A percentile compares a stretch with the other conserved stretches of the same genome.
phyloP scores from a whole-genome alignment of 2,888 invertebrate species.

The Perdita meconis region DNA sequence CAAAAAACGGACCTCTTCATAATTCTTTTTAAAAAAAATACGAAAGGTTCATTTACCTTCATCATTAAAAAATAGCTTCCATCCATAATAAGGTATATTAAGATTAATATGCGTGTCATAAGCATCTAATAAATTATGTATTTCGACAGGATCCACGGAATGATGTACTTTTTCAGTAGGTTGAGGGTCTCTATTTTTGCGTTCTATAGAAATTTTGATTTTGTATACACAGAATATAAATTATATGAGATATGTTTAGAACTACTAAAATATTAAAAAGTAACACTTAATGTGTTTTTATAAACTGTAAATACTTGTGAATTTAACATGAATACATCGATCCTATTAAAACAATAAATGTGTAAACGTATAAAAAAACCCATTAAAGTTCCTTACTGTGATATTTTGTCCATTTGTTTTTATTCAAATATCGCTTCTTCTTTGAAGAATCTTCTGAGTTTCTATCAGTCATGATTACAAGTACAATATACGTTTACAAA shows the following conservation, averaged over 20 bases:
- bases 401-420: conserved; percentile 36
- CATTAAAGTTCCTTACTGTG: conserved; percentile 41
- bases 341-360: not conserved
- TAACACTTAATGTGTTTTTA: not conserved
- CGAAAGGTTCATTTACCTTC: conserved; percentile 85
- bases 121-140: conserved; percentile 29
- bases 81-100: conserved; percentile 87
- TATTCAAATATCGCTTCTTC: conserved; percentile 31
- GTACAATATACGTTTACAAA: too few species aligned
- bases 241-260: not conserved
- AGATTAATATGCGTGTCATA: conserved; percentile 45
- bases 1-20: too few species aligned
- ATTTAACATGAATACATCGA: not conserved
- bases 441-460: conserved; percentile 17
- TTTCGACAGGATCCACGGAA: conserved; percentile 29
- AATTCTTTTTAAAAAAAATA: not conserved
- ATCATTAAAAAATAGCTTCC: conserved; percentile 92
- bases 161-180: conserved; percentile 3
- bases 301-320: not conserved
- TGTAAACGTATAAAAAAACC: not conserved
- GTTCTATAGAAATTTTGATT: conserved; percentile 18
- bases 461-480: conserved; percentile 35
- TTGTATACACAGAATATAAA: not conserved
- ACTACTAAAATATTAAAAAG: not conserved
- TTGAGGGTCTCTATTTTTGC: not conserved